Base-by-base conservation (phyloP, 2,797 vertebrate species). In the Rhinogobio ventralis region DNA sequence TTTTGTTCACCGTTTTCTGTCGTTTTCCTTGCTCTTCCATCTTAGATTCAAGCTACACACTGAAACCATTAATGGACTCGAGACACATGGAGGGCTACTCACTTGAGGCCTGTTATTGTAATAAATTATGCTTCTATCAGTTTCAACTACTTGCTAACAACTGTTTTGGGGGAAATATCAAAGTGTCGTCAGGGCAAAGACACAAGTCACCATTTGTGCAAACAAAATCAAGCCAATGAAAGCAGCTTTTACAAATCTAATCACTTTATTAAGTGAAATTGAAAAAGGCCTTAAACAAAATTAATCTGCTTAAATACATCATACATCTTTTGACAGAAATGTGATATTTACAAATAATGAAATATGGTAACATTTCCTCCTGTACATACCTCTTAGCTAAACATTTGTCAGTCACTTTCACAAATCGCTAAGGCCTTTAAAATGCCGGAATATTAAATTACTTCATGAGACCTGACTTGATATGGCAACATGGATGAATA, bases 291-390 rank as follows among this genome's bases (percentile, higher is more conserved):
- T 87, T 90, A 83, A 89, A 84, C 87, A 94, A 94, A 86, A 86
- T 87, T 86, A 42, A 87, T 87, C 89, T 94, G 94, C 94, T 96
- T 97, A 97, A 96, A 97, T 97, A 97, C 95, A 96, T 94, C 82
- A 95, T 95, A 94, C 73, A 95, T 96, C 95, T 94, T 97, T 95
- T 94, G 95, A 85, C 93, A 90, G 93, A 96, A 94, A 89, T 91
- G 95, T 91, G 90, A 86, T 91, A 92, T 96, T 96, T 96, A 96
- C 96, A 97, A 95, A 96, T 95, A 94, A 95, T 95, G 95, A 94
- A 94, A 92, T 94, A 92, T 94, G 93, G 91, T 94, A 92, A 95
- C 91, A 88, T 93, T 93, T 92, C 87, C 89, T 90, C 91, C 92
- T 91, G 92, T 93, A 81, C 93, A 94, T 79, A 92, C 94, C 66